Evolutionary conservation across 1,140 invertebrate genomes (phyloP).

Genomic region (Chrysomallon squamiferum): DNA sequence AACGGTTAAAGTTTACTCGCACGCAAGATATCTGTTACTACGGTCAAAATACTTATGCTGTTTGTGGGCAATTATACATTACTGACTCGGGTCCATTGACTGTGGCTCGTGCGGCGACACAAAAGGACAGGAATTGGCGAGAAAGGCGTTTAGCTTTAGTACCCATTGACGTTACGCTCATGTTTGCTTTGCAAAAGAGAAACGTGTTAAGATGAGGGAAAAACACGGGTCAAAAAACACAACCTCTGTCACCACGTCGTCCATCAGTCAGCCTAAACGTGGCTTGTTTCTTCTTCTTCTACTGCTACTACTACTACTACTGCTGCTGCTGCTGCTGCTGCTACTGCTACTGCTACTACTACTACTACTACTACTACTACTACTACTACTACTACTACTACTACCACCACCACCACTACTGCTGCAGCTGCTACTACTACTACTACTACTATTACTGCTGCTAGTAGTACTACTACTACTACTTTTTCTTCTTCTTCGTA

Average conservation of each 20-base stretch:
- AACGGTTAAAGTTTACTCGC: too few relatives aligned
- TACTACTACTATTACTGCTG: conserved; percentile 3
- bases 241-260: too few relatives aligned
- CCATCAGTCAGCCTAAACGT: background rate
- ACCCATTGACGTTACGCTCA: background rate
- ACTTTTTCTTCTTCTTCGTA: conserved; percentile 4
- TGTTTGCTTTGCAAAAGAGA: conserved; percentile 2
- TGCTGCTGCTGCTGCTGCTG: conserved; percentile 1
- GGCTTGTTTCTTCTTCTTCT: background rate
- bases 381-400: background rate
- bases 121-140: background rate
- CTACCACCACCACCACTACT: background rate
- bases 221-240: background rate
- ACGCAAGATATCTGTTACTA: too few relatives aligned
- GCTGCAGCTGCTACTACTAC: background rate
- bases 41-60: too few relatives aligned
- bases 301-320: too few relatives aligned
- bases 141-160: background rate
- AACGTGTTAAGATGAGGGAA: background rate
- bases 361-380: conserved; percentile 1
- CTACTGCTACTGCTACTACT: background rate
- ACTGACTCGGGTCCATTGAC: background rate
- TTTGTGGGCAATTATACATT: too few relatives aligned
- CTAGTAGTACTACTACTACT: background rate
- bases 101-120: background rate